Base-by-base conservation (phyloP, 2,797 vertebrate species). In the Jordanella pulchra region DNA sequence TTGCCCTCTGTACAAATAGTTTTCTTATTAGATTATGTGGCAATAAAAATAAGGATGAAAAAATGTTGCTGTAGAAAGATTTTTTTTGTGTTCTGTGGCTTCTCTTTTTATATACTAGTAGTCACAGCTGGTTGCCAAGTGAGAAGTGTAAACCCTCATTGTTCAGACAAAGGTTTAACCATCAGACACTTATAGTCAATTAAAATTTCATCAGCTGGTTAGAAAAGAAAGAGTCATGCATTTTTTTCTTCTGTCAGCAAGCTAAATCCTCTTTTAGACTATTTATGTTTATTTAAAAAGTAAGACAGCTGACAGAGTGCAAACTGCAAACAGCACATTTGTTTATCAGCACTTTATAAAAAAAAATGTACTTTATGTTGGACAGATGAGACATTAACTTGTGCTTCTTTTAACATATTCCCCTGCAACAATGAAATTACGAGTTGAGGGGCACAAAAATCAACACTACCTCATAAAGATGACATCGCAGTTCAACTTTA, bases 201-300 rank as follows among this genome's bases (percentile, higher is more conserved):
- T 87, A 88, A 91, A 87, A 76, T 87, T 87, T 88, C 84, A 91
- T 90, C 84, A 83, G 65, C 44, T 69, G 60, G 73, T 77, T 81
- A 69, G 5, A 39, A 42, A 25, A 79, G 79, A 54, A 82, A 67
- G 72, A 86, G 53, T 73, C 44, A 70, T 71, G 27, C 70, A 80
- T 82, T 82, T 74, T 75, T 79, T 80, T 82, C 79, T 80, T 82
- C 79, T 84, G 88, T 89, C 83, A 86, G 89, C 77, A 66, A 63
- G 69, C 67, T 32, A 51, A 76, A 77, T 69, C 72, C 73, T 80
- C 70, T 65, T 72, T 72, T 66, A 85, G 61, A 80, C 74, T 73
- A 65, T 70, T 85, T 80, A 68, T 75, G 71, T 77, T 78, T 76
- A 71, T 68, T 58, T 76, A 61, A 7, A 60, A 75, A 69, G 69